Conservation (phyloP, 1,140 invertebrate genomes). For the Microplitis mediator region DNA sequence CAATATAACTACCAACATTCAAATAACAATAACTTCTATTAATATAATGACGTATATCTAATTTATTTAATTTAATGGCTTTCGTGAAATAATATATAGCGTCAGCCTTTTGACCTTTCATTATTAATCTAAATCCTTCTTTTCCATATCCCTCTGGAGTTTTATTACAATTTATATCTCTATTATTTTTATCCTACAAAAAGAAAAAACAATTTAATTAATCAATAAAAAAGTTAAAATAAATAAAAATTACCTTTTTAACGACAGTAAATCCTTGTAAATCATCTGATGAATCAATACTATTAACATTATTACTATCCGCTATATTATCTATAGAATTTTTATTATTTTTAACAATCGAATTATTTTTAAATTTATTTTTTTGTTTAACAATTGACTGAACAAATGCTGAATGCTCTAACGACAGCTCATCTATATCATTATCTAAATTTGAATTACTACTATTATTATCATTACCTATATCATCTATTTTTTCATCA, state of each 20-base stretch:
- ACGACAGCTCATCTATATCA: conserved; percentile 21
- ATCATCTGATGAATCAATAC: conserved; percentile 1
- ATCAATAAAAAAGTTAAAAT: neutral
- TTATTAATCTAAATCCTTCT: conserved; percentile 17
- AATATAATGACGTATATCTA: conserved; percentile 25
- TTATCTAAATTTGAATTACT: neutral
- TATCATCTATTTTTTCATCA: neutral
- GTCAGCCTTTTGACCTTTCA: conserved; percentile 10
- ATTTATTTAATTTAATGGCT: conserved; percentile 15
- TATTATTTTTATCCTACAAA: conserved; percentile 20
- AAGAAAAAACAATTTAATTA: neutral
- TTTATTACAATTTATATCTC: neutral
- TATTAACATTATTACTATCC: neutral
- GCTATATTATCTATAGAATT: neutral
- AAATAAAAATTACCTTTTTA: conserved; percentile 17
- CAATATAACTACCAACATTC: conserved; percentile 8
- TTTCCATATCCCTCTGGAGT: conserved; percentile 23
- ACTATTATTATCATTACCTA: too few species aligned
- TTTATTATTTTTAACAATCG: neutral
- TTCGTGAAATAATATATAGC: conserved; percentile 20
- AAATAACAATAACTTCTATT: conserved; percentile 33
- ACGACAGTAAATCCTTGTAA: conserved; percentile 19
- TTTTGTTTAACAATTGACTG: conserved; percentile 20
- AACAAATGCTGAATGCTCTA: conserved; percentile 17
- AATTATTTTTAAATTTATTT: neutral